Percentiles rank a stretch among this genome's conserved stretches.
phyloP scores from a whole-genome alignment of 2,888 invertebrate genomes.

The Timema cristinae region DNA sequence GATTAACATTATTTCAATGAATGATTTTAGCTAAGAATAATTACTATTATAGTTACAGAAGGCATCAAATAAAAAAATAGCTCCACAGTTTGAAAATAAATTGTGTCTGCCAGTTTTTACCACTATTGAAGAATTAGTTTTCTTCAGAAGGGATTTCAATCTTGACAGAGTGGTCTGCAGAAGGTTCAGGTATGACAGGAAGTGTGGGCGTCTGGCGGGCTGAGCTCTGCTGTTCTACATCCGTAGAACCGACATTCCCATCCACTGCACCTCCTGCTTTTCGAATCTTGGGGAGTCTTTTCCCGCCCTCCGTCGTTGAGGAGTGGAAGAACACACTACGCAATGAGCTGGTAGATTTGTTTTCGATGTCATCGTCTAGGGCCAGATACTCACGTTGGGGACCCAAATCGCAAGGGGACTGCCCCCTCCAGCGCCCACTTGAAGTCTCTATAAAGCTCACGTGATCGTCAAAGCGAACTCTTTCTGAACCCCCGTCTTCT shows the following conservation, averaged over 20 bases:
- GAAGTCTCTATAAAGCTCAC: constrained; percentile 52
- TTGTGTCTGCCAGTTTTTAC: background rate
- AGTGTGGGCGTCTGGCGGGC: constrained; percentile 23
- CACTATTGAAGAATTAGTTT: background rate
- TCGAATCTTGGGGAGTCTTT: constrained; percentile 24
- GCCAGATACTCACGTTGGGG: constrained; percentile 9
- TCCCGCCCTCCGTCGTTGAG: constrained; percentile 33
- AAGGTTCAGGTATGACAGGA: constrained; percentile 29
- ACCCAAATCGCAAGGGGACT: background rate
- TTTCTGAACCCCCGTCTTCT: constrained; percentile 56
- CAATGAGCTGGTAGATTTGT: constrained; percentile 42
- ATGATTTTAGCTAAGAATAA: no score
- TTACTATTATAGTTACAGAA: no score
- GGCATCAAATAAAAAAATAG: background rate
- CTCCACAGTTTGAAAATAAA: background rate
- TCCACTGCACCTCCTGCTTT: constrained; percentile 11
- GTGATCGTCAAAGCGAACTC: constrained; percentile 63
- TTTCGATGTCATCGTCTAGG: constrained; percentile 13
- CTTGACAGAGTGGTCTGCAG: constrained; percentile 16
- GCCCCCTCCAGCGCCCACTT: constrained; percentile 12
- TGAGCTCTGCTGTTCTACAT: constrained; percentile 17
- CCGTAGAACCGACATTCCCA: background rate
- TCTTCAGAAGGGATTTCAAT: constrained; percentile 12
- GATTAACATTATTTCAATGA: no score
- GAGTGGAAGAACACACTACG: constrained; percentile 53